Evolutionary conservation across 1,140 invertebrate species (phyloP).

Genomic region (Heliothis subflexa): DNA sequence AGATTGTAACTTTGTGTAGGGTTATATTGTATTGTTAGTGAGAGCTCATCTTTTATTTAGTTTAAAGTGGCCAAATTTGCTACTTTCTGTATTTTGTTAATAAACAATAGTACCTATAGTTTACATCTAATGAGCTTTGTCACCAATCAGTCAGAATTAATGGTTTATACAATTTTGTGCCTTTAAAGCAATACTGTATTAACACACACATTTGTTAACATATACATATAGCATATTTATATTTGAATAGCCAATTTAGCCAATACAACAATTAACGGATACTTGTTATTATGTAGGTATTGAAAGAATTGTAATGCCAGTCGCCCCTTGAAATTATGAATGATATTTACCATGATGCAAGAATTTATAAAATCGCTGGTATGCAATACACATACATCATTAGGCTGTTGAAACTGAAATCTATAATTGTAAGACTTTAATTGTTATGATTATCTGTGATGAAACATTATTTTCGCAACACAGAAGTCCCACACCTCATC

Average conservation of each 20-base stretch:
- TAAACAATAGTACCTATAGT: background rate
- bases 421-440: constrained; percentile 42
- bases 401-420: constrained; percentile 39
- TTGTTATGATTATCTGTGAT: constrained; percentile 65
- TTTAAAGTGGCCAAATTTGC: too few species aligned
- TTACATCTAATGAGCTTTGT: constrained; percentile 5
- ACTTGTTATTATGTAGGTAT: background rate
- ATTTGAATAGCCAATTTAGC: constrained; percentile 32
- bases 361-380: constrained; percentile 20
- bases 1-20: too few species aligned
- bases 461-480: constrained; percentile 54
- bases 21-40: too few species aligned
- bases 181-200: constrained; percentile 33
- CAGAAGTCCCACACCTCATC: constrained; percentile 41
- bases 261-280: constrained; percentile 7
- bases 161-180: constrained; percentile 9
- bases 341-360: constrained; percentile 8
- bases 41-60: too few species aligned
- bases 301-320: background rate
- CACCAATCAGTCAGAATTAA: background rate
- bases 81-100: too few species aligned
- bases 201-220: constrained; percentile 10
- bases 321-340: constrained; percentile 27
- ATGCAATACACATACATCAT: constrained; percentile 7
- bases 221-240: constrained; percentile 21